Evolutionary conservation across 2,888 invertebrate genomes (phyloP), one percentile per base, ranked within the genome.

Genomic region (Rhabditoides inermis): DNA sequence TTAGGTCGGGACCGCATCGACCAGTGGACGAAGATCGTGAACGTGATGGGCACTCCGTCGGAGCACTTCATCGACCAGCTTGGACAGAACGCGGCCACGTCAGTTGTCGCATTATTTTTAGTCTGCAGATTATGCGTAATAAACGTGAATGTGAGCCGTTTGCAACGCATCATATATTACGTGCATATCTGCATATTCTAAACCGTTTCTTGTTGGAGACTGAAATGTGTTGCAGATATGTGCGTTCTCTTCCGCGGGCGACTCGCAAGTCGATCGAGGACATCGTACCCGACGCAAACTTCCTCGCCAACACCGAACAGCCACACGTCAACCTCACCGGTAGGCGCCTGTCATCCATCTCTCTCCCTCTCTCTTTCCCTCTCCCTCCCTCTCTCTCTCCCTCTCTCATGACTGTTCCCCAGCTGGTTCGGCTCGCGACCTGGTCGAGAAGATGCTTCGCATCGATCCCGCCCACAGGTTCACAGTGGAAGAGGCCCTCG

Each of bases 401-500:
- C 20, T n/a, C 32, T 37, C n/a, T 3, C 41, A 18, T 26, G 10
- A 23, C 3, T 50, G 36, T 28, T 32, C 63, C 68, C 54, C 76
- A 84, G 87, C 87, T 72, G 86, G 87, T 68, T 89, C 90, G 80
- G 95, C 98, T 42, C 85, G 98, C 68, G 95, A 98, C 82, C 84
- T 99, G 77, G 84, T 98, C 70, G 88, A 89, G 59, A 87, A 88
- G 80, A 98, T 98, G 98, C 82, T 98, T 77, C 94, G 95, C 56
- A 89, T 98, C 79, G 98, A 98, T 82, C 98, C 98, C 45, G 90
- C 91, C 81, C 85, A 88, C 52, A 84, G 98, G 81, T 98, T 94
- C 83, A 91, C 90, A 48, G 95, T 98, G 51, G 94, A 95, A 80
- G 92, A 95, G 76, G 98, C 98, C 62, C 84, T 98, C 70, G 82